These are phyloP conservation scores for Phragmatobia fuliginosa DNA, from an alignment of 2,888 invertebrate species.

Conservation along the genomic window DNA sequence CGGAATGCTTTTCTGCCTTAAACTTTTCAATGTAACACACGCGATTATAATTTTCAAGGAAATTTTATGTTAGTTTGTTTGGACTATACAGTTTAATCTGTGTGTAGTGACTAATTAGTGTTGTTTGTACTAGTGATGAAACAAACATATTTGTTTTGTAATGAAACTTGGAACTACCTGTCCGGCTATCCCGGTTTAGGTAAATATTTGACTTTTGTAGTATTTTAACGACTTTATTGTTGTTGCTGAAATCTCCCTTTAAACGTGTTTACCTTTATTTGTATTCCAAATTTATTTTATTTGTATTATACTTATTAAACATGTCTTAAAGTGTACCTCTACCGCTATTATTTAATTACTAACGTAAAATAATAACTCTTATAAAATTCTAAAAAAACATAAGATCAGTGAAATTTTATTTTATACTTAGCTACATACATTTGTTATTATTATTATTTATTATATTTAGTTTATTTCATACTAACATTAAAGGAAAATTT, in stretches of 20 bases:
- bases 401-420: too few relatives aligned
- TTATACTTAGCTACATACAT: too few relatives aligned
- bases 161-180: slow-evolving; percentile 53
- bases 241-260: background rate
- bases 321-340: too few relatives aligned
- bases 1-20: slow-evolving; percentile 64
- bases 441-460: too few relatives aligned
- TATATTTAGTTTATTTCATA: too few relatives aligned
- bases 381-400: background rate
- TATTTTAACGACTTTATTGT: background rate
- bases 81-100: slow-evolving; percentile 40
- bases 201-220: slow-evolving; percentile 54
- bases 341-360: too few relatives aligned
- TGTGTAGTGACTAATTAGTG: slow-evolving; percentile 53
- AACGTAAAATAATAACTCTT: background rate
- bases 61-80: slow-evolving; percentile 32
- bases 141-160: slow-evolving; percentile 47
- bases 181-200: slow-evolving; percentile 66
- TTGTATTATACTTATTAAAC: too few relatives aligned
- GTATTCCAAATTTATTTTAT: too few relatives aligned
- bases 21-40: slow-evolving; percentile 63
- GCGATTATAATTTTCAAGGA: slow-evolving; percentile 35
- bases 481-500: too few relatives aligned
- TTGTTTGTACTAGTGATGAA: slow-evolving; percentile 48
- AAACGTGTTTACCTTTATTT: background rate